Evolutionary conservation across 2,113 vertebrate species (phyloP), one percentile per base, ranked within the genome.

Genomic region (Lasiurus cinereus): DNA sequence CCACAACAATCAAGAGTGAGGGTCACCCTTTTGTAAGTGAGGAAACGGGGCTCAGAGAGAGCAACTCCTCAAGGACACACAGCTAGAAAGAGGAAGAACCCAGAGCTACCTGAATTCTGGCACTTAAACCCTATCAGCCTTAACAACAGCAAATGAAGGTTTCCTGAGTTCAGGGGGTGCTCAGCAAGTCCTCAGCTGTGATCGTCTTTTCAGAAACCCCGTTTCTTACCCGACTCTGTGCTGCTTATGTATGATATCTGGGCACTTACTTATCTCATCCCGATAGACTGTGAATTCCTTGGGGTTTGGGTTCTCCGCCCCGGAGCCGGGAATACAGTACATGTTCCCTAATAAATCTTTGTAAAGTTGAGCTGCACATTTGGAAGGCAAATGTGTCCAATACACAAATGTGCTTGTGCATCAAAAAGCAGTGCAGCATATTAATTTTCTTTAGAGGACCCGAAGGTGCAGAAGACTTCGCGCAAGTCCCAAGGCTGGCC

Each of bases 331-430:
- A 93, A 50, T 84, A 22, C 5, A 80, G 72, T 11, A 31, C 5
- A 54, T 0, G 31, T 8, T 95, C 29, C 69, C 31, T 2, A n/a
- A 43, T 14, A 70, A 43, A 52, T 67, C 14, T 88, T 22, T 64
- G 48, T 62, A 46, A 87, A 90, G 59, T 1, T 36, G 48, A 94
- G 10, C 9, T 70, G 66, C 69, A 59, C 14, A 31, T 92, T 33
- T 95, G 91, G 48, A 94, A 96, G 77, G 46, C n/a, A 78, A 84
- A 96, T 70, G 31, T 70, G 70, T 50, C 74, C 22, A n/a, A 78
- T 39, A 69, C 1, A 67, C 48, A 56, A 21, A 74, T 29, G n/a
- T 76, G 43, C 39, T 73, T 64, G 39, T 31, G 29, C 31, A 6
- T 83, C 24, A 64, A 56, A 66, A 88, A 78, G 67, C 27, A 70